Evolutionary conservation across 2,797 vertebrate genomes (phyloP).

Genomic region (Chiroxiphia lanceolata): DNA sequence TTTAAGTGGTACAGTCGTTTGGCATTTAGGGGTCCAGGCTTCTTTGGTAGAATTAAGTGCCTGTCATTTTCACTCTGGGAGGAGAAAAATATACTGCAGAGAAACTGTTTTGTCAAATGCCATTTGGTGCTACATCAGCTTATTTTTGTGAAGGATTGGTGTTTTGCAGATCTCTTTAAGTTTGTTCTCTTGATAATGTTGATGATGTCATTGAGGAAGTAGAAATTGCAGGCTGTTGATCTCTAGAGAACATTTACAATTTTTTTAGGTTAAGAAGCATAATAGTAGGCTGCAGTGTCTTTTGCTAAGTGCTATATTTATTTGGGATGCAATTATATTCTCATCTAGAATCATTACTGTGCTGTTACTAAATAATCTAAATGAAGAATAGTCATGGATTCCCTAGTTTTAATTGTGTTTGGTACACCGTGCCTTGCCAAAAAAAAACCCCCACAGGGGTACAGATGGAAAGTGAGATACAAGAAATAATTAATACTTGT

Average conservation of each 20-base stretch:
- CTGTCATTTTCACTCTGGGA: not conserved
- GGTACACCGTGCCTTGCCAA: not conserved
- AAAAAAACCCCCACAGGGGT: not conserved
- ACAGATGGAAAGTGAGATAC: not conserved
- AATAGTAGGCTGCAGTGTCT: not conserved
- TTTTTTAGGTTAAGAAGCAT: not conserved
- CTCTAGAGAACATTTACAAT: not conserved
- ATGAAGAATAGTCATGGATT: not conserved
- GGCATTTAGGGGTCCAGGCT: not conserved
- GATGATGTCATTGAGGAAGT: not conserved
- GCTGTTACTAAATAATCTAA: not conserved
- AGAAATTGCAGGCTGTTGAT: not conserved
- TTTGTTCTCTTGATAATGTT: not conserved
- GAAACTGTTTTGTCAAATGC: not conserved
- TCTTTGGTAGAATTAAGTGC: not conserved
- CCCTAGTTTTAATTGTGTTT: not conserved
- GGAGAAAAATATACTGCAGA: not conserved
- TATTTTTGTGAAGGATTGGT: not conserved
- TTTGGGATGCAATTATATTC: not conserved
- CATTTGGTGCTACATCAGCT: not conserved
- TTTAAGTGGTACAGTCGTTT: not conserved
- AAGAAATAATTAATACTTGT: not conserved
- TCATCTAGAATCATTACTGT: not conserved
- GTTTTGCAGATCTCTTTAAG: not conserved
- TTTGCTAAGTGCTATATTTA: not conserved